A percentile compares a stretch with the other conserved stretches of the same genome.
Conservation (phyloP, 2,113 vertebrate species). For the Fulmarus glacialis region DNA sequence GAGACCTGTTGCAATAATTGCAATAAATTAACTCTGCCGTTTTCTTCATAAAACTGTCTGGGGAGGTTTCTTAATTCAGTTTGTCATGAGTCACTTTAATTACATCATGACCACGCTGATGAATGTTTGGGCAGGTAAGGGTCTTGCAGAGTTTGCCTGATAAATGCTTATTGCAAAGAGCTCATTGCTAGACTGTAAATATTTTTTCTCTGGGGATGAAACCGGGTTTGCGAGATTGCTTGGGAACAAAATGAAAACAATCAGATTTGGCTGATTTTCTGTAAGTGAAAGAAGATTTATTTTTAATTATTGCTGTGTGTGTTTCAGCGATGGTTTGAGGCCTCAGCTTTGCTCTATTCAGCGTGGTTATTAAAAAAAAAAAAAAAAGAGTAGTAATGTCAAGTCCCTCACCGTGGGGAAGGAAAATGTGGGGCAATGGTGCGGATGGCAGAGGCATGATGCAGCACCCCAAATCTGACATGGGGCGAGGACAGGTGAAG, state of each 20-base stretch:
- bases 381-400: neutral
- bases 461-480: neutral
- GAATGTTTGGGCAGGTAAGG: constrained; percentile 58
- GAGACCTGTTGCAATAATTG: constrained; percentile 47
- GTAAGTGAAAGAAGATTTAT: constrained; percentile 44
- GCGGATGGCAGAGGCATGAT: neutral
- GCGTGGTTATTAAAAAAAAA: neutral
- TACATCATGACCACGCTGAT: constrained; percentile 17
- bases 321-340: neutral
- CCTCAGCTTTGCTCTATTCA: neutral
- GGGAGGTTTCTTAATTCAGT: constrained; percentile 57
- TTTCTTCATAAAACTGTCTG: constrained; percentile 61
- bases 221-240: neutral
- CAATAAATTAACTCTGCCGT: constrained; percentile 13
- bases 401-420: neutral
- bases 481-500: neutral
- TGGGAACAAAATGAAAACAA: constrained; percentile 48
- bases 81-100: constrained; percentile 66
- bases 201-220: constrained; percentile 43
- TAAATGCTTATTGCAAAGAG: constrained; percentile 33
- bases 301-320: constrained; percentile 14
- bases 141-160: constrained; percentile 33
- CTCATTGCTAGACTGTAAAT: constrained; percentile 43
- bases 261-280: constrained; percentile 54
- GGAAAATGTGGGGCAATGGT: neutral